Evolutionary conservation across 1,140 invertebrate genomes (phyloP), one percentile per base, ranked within the genome.

Genomic region (Dermatophagoides farinae): DNA sequence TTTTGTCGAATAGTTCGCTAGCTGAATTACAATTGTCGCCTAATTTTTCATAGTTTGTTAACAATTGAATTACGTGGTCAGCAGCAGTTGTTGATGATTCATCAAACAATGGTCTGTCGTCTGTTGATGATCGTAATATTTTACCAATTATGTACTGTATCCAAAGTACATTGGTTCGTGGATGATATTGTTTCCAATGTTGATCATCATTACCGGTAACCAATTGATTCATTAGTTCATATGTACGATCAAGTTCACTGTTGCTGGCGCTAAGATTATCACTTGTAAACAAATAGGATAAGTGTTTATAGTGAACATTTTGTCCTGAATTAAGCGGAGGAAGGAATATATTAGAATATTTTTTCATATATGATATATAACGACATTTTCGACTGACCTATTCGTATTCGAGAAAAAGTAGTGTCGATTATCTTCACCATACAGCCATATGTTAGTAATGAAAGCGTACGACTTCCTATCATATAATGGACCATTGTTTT

Each of bases 381-480:
- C 10, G 25, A 4, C 10, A 55, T 25, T 31, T 12, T 12, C 39
- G 1, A 55, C 53, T 55, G 5, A 55, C 46, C 31, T 6, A 55
- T 37, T 37, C 18, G 40, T 22, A 62, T 49, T 47, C 62, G 38
- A 0, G 62, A 64, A 38, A 63, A 64, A 18, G 62, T 64, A 20
- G 60, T 53, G 44, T 64, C 62, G 20, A 64, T 64, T 23, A 64
- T 64, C 16, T 62, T 64, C 1, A 38, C 60, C 20, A 49, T 51
- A 12, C 50, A 25, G 16, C 59, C 62, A 37, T 52, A 55, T 0
- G 58, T 39, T 22, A 31, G 37, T 16, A 64, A 23, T 10, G 9
- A 12, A 38, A 53, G 31, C 10, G 8, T 37, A n/a, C 8, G 12
- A 18, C 20, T 16, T 10, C 37, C 8, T 10, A 54, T 23, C 4